Percentiles rank a stretch among this genome's conserved stretches.
Conservation (phyloP, 2,113 vertebrate genomes). For the Chelonoidis abingdonii region DNA sequence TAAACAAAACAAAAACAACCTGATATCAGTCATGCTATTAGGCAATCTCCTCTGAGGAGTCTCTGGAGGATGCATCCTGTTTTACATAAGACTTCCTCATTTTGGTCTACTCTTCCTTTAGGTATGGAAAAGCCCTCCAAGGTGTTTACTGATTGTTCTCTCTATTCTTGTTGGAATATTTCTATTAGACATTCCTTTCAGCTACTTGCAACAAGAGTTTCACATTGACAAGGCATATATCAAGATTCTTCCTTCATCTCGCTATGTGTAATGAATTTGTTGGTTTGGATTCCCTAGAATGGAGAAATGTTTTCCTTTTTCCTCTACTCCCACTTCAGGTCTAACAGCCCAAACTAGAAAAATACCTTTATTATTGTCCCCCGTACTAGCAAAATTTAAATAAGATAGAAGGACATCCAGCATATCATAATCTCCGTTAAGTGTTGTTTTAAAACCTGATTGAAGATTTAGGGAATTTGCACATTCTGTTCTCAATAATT, state of each 20-base stretch:
- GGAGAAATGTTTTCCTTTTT: background rate
- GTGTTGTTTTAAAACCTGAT: background rate
- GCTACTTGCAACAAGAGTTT: background rate
- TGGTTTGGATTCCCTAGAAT: fast-evolving
- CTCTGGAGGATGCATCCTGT: fast-evolving
- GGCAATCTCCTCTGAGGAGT: background rate
- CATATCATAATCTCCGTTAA: background rate
- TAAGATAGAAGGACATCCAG: background rate
- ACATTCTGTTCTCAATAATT: background rate
- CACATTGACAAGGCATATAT: background rate
- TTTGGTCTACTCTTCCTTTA: background rate
- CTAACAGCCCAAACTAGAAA: too few relatives aligned
- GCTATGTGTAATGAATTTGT: background rate
- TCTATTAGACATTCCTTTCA: background rate
- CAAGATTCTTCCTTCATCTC: background rate
- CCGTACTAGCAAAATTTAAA: too few relatives aligned
- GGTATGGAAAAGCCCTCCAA: background rate
- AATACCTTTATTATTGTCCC: too few relatives aligned
- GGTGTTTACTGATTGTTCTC: background rate
- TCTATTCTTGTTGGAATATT: background rate
- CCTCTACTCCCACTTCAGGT: background rate
- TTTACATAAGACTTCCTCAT: background rate
- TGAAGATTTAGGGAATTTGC: background rate
- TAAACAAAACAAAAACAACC: background rate
- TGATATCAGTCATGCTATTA: background rate